These are phyloP conservation scores for Brachionus rotundiformis DNA, from an alignment of 1,140 invertebrate species.

Conservation along the genomic window DNA sequence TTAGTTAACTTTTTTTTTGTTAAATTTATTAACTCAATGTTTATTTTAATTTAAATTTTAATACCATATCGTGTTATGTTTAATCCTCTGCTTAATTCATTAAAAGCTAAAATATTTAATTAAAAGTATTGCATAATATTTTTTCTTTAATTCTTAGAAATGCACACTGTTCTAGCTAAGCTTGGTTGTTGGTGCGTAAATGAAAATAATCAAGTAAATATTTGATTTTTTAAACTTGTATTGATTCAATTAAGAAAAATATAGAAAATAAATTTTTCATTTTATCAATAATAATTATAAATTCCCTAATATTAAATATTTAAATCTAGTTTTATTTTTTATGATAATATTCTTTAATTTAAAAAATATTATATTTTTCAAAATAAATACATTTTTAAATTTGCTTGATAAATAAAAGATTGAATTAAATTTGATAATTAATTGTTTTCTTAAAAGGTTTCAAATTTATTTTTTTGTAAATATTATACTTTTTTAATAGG, in stretches of 20 bases:
- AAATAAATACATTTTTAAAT: no score
- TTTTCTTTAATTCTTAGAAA: background rate
- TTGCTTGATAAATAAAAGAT: no score
- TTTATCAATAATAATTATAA: no score
- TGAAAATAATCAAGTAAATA: background rate
- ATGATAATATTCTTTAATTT: no score
- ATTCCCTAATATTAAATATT: no score
- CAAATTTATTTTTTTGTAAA: no score
- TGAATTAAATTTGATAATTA: no score
- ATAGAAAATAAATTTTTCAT: background rate
- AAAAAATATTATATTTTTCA: no score
- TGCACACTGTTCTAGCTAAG: background rate
- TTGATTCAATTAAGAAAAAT: background rate
- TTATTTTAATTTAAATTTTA: conserved; percentile 12
- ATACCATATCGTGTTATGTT: background rate
- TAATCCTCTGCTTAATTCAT: background rate
- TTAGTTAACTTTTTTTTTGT: background rate
- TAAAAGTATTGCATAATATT: background rate
- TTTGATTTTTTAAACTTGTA: background rate
- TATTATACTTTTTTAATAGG: no score
- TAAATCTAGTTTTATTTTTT: no score
- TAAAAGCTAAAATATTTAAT: background rate
- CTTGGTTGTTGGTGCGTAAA: background rate
- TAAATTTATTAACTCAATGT: background rate
- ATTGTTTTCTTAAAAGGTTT: no score